Percentiles rank a stretch among this genome's conserved stretches.
These are phyloP conservation scores for Theocolax elegans DNA, from an alignment of 1,140 invertebrate species.

Conservation along the genomic window DNA sequence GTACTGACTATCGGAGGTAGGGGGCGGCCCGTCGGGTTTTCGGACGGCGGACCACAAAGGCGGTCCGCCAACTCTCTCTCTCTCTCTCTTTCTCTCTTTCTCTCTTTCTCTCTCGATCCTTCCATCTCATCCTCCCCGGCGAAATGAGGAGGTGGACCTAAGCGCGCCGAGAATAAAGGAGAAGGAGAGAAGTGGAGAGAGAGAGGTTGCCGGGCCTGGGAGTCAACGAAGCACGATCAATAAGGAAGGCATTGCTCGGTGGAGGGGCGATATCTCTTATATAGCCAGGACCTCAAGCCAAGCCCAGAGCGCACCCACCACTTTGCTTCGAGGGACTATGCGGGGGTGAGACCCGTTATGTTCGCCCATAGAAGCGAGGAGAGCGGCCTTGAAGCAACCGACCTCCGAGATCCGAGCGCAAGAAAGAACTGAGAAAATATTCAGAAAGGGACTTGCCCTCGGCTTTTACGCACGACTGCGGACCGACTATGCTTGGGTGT, in stretches of 20 bases:
- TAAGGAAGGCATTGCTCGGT: conserved; percentile 59
- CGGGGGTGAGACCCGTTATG: neutral
- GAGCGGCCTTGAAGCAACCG: conserved; percentile 55
- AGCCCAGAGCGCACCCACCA: conserved; percentile 49
- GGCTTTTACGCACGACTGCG: too few relatives aligned
- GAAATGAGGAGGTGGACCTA: conserved; percentile 63
- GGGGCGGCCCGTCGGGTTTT: conserved; percentile 52
- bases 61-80: conserved; percentile 43
- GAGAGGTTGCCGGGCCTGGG: conserved; percentile 55
- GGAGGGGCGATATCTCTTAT: neutral
- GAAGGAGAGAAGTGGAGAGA: conserved; percentile 60
- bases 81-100: neutral
- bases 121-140: conserved; percentile 39
- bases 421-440: conserved; percentile 68
- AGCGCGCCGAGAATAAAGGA: conserved; percentile 64
- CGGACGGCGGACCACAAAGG: conserved; percentile 65
- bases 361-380: too few relatives aligned
- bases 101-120: neutral
- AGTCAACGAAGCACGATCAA: conserved; percentile 66
- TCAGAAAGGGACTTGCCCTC: conserved; percentile 60
- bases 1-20: conserved; percentile 53
- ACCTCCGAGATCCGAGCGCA: conserved; percentile 58
- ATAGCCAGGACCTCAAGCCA: conserved; percentile 62
- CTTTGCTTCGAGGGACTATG: too few relatives aligned
- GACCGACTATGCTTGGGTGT: too few relatives aligned